Evolutionary conservation across 2,888 invertebrate species (phyloP).

Genomic region (Dinocampus coccinellae): DNA sequence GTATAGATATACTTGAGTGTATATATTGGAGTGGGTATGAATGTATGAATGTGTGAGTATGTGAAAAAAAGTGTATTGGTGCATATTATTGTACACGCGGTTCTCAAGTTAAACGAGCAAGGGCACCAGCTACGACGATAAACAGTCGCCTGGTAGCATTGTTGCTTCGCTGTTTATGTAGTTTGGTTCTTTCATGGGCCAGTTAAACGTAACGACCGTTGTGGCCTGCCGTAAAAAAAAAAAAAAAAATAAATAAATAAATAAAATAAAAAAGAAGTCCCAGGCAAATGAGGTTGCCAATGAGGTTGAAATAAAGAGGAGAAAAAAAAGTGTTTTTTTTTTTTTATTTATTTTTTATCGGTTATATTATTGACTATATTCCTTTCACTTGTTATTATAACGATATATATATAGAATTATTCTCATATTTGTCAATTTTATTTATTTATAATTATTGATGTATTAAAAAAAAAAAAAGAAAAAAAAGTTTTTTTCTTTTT

Average conservation of each 20-base stretch:
- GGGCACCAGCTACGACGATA: constrained; percentile 25
- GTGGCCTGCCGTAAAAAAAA: constrained; percentile 31
- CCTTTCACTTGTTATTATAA: not conserved
- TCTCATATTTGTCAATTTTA: not conserved
- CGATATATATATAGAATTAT: not conserved
- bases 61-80: not conserved
- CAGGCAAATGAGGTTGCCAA: constrained; percentile 1
- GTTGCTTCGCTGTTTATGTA: constrained; percentile 44
- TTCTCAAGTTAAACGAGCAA: not conserved
- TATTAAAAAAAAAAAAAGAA: no score
- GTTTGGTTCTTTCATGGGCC: constrained; percentile 41
- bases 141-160: constrained; percentile 41
- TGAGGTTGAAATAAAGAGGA: constrained; percentile 16
- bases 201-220: constrained; percentile 47
- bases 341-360: no score
- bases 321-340: no score
- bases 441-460: not conserved
- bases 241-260: no score
- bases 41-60: not conserved
- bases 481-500: no score
- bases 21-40: not conserved
- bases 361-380: constrained; percentile 22
- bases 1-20: not conserved
- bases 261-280: no score
- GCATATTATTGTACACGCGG: not conserved